phyloP scores from a whole-genome alignment of 2,797 vertebrate genomes.

The Pseudochromis fuscus region DNA sequence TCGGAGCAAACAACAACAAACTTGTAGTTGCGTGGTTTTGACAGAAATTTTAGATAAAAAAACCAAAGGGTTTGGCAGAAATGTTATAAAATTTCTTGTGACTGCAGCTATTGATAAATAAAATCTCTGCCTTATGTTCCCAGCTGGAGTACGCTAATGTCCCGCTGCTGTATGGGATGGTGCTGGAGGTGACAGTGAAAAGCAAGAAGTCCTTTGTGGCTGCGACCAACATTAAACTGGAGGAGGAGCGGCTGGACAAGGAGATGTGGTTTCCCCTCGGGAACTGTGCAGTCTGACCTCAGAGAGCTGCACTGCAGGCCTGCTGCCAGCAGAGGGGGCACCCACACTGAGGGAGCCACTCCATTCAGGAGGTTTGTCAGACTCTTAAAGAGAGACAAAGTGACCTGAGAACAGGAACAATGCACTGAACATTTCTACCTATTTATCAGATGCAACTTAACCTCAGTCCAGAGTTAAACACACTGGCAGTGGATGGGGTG shows the following conservation, averaged over 20 bases:
- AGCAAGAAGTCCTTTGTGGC: conserved; percentile 86
- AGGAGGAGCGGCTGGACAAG: conserved; percentile 72
- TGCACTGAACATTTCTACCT: conserved; percentile 22
- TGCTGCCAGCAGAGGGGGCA: conserved; percentile 67
- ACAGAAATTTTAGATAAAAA: conserved; percentile 4
- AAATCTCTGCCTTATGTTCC: conserved; percentile 16
- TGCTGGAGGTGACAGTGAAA: conserved; percentile 89
- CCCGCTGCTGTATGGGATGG: conserved; percentile 74
- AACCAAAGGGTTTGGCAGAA: background rate
- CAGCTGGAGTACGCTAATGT: conserved; percentile 86
- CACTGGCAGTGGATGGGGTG: background rate
- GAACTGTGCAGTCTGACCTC: conserved; percentile 75
- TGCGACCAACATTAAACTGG: conserved; percentile 85
- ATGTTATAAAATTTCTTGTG: background rate
- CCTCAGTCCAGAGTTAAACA: conserved; percentile 3
- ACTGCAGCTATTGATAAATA: conserved; percentile 13
- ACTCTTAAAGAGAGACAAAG: background rate
- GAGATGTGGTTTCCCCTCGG: conserved; percentile 87
- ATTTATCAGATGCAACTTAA: conserved; percentile 37
- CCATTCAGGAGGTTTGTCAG: background rate
- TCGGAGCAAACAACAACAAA: background rate
- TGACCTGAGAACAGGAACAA: background rate
- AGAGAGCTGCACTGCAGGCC: conserved; percentile 6
- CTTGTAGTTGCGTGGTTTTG: background rate
- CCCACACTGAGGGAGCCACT: conserved; percentile 16